Percentiles rank a stretch among this genome's conserved stretches.
Conservation (phyloP, 2,797 vertebrate species). For the Botia kubotai region DNA sequence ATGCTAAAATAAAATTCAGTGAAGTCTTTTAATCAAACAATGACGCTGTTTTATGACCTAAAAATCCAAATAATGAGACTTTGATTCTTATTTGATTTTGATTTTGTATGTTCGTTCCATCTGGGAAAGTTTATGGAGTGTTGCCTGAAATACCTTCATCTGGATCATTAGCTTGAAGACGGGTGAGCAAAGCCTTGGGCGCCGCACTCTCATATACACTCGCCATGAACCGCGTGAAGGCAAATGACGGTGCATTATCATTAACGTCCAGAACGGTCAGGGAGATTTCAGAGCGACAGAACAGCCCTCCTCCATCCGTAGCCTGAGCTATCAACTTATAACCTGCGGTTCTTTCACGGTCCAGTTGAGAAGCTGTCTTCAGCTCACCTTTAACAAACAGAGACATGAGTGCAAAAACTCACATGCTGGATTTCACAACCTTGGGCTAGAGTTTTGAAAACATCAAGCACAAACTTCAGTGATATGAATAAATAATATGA, state of each 20-base stretch:
- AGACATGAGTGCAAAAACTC: not conserved
- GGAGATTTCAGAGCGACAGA: slow-evolving; percentile 88
- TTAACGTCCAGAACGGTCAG: slow-evolving; percentile 92
- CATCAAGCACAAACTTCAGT: no score
- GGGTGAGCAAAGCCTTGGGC: slow-evolving; percentile 87
- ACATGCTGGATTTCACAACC: not conserved
- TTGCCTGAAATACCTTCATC: slow-evolving; percentile 83
- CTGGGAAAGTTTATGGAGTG: not conserved
- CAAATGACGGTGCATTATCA: slow-evolving; percentile 92
- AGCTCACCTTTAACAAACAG: slow-evolving; percentile 84
- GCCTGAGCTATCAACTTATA: slow-evolving; percentile 90
- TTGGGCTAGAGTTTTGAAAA: not conserved
- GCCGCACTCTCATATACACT: slow-evolving; percentile 92
- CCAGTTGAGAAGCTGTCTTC: slow-evolving; percentile 85
- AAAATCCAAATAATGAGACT: not conserved
- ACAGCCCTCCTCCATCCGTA: slow-evolving; percentile 91
- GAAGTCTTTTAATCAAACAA: not conserved
- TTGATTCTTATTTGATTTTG: not conserved
- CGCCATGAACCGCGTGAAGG: slow-evolving; percentile 83
- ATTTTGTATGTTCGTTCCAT: not conserved
- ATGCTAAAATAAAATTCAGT: no score
- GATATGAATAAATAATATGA: slow-evolving; percentile 31
- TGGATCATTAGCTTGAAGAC: slow-evolving; percentile 90
- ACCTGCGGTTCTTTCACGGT: slow-evolving; percentile 84
- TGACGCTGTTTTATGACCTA: not conserved